Percentiles rank a stretch among this genome's conserved stretches.
Evolutionary conservation across 2,113 vertebrate species (phyloP).

Genomic region (Arenaria interpres): DNA sequence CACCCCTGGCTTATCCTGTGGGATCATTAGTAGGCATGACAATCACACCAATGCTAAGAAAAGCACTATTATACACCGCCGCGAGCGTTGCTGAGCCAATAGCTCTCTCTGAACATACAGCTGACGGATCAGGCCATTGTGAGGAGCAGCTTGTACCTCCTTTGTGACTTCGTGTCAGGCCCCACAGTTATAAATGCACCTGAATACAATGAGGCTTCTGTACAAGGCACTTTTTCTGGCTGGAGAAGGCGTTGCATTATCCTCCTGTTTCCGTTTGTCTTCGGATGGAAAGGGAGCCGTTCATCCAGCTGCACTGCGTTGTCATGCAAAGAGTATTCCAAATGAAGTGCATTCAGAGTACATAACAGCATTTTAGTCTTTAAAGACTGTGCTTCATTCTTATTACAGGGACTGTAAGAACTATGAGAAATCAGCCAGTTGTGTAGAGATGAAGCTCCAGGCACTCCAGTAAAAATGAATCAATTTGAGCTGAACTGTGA

Average conservation of each 20-base stretch:
- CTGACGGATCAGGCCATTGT: neutral
- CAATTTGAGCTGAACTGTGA: neutral
- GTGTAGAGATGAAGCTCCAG: neutral
- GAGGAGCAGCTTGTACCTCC: neutral
- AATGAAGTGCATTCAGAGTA: neutral
- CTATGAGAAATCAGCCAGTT: neutral
- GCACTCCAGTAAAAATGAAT: neutral
- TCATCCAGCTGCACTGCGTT: neutral
- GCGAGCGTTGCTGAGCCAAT: rapidly evolving
- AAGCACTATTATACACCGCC: neutral
- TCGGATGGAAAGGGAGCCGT: neutral
- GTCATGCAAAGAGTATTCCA: neutral
- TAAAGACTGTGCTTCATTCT: neutral
- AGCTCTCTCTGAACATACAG: rapidly evolving
- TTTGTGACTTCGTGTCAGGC: neutral
- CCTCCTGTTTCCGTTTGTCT: neutral
- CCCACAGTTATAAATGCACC: neutral
- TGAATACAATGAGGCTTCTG: neutral
- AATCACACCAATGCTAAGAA: neutral
- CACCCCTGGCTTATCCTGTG: neutral
- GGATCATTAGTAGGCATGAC: neutral
- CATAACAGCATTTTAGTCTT: neutral
- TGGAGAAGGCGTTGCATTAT: neutral
- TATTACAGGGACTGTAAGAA: neutral
- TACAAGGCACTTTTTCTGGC: neutral